phyloP scores from a whole-genome alignment of 2,888 invertebrate species.

The Cabera pusaria region DNA sequence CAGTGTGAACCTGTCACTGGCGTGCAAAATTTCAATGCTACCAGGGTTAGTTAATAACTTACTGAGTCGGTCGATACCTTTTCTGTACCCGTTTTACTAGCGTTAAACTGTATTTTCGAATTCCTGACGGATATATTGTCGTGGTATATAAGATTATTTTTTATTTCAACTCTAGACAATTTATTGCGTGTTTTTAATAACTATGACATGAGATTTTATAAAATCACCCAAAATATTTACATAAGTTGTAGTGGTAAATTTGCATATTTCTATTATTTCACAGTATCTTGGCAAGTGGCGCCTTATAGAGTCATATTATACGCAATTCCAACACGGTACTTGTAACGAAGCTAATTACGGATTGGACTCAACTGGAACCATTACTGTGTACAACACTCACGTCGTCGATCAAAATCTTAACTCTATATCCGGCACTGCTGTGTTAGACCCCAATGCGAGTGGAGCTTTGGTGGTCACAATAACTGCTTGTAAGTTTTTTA shows the following conservation, averaged over 20 bases:
- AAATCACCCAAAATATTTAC: no score
- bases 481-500: conserved; percentile 63
- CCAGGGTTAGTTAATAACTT: conserved; percentile 46
- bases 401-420: conserved; percentile 46
- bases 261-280: no score
- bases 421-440: conserved; percentile 49
- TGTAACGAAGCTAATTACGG: conserved; percentile 56
- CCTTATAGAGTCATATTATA: conserved; percentile 53
- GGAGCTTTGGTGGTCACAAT: conserved; percentile 85
- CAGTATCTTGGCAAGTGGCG: conserved; percentile 54
- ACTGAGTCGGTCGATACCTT: no score
- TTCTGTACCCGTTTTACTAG: no score
- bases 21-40: conserved; percentile 46
- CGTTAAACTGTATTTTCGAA: no score
- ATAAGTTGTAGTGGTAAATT: no score
- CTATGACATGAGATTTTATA: no score
- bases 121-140: no score
- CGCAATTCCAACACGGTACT: conserved; percentile 50
- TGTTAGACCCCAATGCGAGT: conserved; percentile 73
- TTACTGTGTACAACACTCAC: conserved; percentile 52
- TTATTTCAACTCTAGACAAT: no score
- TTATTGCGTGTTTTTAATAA: no score
- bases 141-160: no score
- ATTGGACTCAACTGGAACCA: conserved; percentile 29
- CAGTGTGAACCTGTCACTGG: conserved; percentile 50